Conservation (phyloP, 1,140 invertebrate species). For the Drosophila virilis region DNA sequence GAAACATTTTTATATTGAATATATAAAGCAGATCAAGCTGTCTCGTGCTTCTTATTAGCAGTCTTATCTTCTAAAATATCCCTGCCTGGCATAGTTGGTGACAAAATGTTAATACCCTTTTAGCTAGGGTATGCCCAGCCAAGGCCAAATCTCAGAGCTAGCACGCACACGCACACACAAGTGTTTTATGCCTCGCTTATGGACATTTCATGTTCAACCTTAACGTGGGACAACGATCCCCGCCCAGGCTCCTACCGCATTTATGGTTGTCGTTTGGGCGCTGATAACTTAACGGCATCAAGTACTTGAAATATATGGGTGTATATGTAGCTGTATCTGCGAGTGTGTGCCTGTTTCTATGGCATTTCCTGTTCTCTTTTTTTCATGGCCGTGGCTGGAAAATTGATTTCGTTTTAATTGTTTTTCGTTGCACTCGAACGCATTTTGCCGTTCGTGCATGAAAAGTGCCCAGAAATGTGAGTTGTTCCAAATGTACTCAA, state of each 20-base stretch:
- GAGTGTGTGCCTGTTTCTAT: slow-evolving; percentile 6
- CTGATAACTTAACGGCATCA: slow-evolving; percentile 59
- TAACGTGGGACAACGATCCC: slow-evolving; percentile 22
- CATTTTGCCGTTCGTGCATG: slow-evolving; percentile 60
- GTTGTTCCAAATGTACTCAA: slow-evolving; percentile 14
- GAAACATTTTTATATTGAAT: too few species aligned
- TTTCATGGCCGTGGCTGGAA: slow-evolving; percentile 38
- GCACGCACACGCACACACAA: slow-evolving; percentile 15
- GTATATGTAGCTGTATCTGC: background rate
- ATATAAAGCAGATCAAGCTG: too few species aligned
- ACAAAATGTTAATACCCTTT: background rate
- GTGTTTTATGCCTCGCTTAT: slow-evolving; percentile 59
- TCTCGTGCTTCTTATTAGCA: too few species aligned
- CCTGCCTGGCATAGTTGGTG: background rate
- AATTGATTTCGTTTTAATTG: slow-evolving; percentile 64
- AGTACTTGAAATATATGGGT: slow-evolving; percentile 39
- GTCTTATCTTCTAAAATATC: too few species aligned
- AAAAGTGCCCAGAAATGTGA: slow-evolving; percentile 30
- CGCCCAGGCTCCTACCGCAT: slow-evolving; percentile 39
- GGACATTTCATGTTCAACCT: slow-evolving; percentile 45
- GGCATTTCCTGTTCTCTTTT: slow-evolving; percentile 41
- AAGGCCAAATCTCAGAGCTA: slow-evolving; percentile 35
- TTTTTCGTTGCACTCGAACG: slow-evolving; percentile 57
- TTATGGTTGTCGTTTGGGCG: slow-evolving; percentile 52
- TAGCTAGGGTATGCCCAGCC: slow-evolving; percentile 9